phyloP scores from a whole-genome alignment of 2,888 invertebrate species.

The Alentia gelatinosa region DNA sequence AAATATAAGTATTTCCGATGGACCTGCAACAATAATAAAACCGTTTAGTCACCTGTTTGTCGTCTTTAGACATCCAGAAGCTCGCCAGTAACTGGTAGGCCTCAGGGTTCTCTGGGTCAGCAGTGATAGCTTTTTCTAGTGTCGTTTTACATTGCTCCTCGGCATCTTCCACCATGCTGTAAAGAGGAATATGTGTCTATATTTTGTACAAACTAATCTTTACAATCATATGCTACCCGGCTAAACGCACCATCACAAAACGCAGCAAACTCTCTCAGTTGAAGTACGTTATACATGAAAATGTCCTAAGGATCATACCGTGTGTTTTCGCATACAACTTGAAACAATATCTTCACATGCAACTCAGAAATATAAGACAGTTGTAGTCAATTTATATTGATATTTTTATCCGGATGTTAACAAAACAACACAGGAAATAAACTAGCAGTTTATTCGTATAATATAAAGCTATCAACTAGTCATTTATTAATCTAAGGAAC shows the following conservation, averaged over 20 bases:
- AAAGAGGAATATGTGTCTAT: neutral
- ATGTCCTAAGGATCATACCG: neutral
- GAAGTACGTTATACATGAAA: neutral
- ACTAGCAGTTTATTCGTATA: no score
- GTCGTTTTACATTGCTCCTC: constrained; percentile 78
- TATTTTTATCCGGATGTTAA: no score
- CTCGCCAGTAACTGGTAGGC: constrained; percentile 80
- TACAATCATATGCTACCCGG: no score
- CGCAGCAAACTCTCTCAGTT: neutral
- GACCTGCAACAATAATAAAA: neutral
- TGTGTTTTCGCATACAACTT: no score
- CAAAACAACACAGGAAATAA: no score
- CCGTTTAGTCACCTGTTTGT: constrained; percentile 72
- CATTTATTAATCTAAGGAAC: no score
- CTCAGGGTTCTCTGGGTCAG: constrained; percentile 80
- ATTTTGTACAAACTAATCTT: neutral
- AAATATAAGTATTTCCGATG: no score
- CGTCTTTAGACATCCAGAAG: constrained; percentile 77
- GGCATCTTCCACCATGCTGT: constrained; percentile 75
- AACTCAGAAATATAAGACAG: no score
- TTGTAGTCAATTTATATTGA: no score
- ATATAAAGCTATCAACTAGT: no score
- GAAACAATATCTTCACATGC: no score
- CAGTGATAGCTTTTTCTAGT: constrained; percentile 78
- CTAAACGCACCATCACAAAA: no score